Percentiles rank a stretch among this genome's conserved stretches.
phyloP scores from a whole-genome alignment of 1,140 invertebrate genomes.

The Trigoniulus corallinus region DNA sequence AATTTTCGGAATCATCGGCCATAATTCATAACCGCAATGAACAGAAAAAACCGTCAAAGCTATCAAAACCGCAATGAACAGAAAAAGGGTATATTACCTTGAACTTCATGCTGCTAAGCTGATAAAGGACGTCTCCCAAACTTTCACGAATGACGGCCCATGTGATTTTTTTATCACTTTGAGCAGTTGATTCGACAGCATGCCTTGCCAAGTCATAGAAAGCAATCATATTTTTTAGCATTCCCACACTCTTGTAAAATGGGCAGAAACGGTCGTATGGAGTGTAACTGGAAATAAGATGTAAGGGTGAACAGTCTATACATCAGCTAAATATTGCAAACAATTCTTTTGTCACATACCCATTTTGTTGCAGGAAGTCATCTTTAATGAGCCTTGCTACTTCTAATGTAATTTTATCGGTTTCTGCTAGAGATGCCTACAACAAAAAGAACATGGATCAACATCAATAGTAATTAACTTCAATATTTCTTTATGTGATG shows the following conservation, averaged over 20 bases:
- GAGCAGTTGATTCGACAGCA: constrained; percentile 91
- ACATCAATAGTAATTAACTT: constrained; percentile 1
- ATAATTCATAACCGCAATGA: too few species aligned
- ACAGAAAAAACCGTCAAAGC: too few species aligned
- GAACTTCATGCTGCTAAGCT: constrained; percentile 99
- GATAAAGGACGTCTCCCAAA: constrained; percentile 91
- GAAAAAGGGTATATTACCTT: constrained; percentile 43
- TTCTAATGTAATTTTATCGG: constrained; percentile 98
- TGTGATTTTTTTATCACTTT: constrained; percentile 98
- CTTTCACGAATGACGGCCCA: constrained; percentile 94
- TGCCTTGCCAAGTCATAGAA: constrained; percentile 98
- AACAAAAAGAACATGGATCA: constrained; percentile 5
- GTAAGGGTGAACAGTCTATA: background rate
- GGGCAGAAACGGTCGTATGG: constrained; percentile 97
- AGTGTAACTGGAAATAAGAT: constrained; percentile 52
- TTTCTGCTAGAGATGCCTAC: constrained; percentile 84
- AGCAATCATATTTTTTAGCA: constrained; percentile 95
- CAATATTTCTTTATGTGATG: background rate
- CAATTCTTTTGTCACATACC: constrained; percentile 30
- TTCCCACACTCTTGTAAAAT: constrained; percentile 99
- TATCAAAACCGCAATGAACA: too few species aligned
- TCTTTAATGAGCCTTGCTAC: constrained; percentile 97
- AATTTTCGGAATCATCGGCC: too few species aligned
- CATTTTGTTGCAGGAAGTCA: constrained; percentile 98
- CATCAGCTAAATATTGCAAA: background rate